Evolutionary conservation across 2,797 vertebrate species (phyloP), one percentile per base, ranked within the genome.

Genomic region (Danio albolineatus): DNA sequence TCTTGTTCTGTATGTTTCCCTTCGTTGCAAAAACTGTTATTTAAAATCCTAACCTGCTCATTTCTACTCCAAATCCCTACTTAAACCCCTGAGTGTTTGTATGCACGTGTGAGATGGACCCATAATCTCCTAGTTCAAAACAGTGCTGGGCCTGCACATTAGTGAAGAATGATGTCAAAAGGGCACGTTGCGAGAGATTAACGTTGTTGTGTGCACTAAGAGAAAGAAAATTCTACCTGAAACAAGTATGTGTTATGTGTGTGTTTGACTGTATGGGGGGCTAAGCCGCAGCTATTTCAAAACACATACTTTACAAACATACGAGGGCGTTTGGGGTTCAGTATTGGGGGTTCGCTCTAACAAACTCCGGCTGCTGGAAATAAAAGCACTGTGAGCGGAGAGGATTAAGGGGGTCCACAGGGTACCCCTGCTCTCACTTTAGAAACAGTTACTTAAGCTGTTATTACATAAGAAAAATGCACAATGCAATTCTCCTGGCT

Each of bases 121-220:
- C 36, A 79, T 62, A 73, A 53, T 73, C 71, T 78, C 56, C 17
- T 17, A 46, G 66, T 64, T 61, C 54, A 79, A 82, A 85, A 84
- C 59, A 69, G 77, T 86, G 86, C 87, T 88, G 38, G 79, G 78
- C 79, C 51, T 83, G 86, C 87, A 91, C 82, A 89, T 86, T 86
- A 87, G 83, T 88, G 80, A 89, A 85, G 85, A 83, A 85, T 87
- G 87, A 89, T 89, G 89, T 89, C 90, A 91, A 91, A 90, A 88
- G 91, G 87, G 84, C 87, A 86, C 82, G 88, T 79, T 85, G 81
- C 69, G 57, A 87, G 82, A 88, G 89, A 91, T 91, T 88, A 92
- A 87, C 82, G 84, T 84, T n/a, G 84, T 78, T 80, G 82, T 83
- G 82, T 85, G 82, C 64, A 81, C 72, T 88, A 73, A 86, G 61